Conservation (phyloP, 2,888 invertebrate species). For the Drosophila yooni region DNA sequence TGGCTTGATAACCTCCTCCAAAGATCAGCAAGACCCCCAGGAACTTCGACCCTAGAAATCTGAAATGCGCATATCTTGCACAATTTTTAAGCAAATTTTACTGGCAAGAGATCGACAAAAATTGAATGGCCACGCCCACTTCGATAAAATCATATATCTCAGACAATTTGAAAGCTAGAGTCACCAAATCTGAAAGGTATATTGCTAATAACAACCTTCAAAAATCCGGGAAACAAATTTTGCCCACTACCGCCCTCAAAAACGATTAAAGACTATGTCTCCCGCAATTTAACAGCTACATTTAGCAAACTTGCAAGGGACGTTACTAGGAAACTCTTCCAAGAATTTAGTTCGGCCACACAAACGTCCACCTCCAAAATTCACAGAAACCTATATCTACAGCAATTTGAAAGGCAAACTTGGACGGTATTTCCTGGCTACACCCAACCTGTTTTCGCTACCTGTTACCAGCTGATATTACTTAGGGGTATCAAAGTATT, state of each 20-base stretch:
- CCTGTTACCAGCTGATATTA: no score
- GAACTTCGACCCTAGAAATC: neutral
- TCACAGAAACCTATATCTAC: neutral
- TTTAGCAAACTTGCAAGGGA: neutral
- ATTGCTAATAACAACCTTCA: neutral
- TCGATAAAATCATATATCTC: neutral
- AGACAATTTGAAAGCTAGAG: neutral
- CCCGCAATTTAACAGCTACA: neutral
- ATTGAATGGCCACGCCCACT: neutral
- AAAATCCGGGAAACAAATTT: neutral
- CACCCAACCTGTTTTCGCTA: no score
- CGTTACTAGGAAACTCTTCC: neutral
- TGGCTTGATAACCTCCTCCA: no score
- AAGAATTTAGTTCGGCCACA: neutral
- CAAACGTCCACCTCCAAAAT: neutral
- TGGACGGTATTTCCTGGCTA: no score
- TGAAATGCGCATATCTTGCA: no score
- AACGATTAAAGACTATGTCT: neutral
- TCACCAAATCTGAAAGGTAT: neutral
- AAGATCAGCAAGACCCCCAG: neutral
- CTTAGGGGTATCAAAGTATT: no score
- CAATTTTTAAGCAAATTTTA: neutral
- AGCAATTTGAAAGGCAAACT: neutral
- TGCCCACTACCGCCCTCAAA: no score
- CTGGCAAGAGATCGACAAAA: neutral